A percentile compares a stretch with the other conserved stretches of the same genome.
Conservation (phyloP, 2,888 invertebrate species). For the Hartigia nigra region DNA sequence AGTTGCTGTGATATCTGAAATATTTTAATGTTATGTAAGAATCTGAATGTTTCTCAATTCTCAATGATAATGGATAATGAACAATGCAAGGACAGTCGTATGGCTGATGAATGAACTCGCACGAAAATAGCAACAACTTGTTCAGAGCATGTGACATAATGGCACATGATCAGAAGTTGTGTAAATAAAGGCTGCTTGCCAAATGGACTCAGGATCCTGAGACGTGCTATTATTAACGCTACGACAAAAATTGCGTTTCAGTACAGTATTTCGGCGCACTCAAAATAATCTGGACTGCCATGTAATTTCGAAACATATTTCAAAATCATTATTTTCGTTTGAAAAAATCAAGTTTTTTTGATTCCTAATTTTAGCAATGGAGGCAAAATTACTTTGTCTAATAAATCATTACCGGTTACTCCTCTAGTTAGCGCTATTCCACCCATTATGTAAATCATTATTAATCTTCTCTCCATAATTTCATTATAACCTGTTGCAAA, state of each 20-base stretch:
- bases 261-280: background rate
- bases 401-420: background rate
- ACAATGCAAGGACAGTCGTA: background rate
- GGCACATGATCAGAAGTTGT: constrained; percentile 26
- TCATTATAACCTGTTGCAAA: background rate
- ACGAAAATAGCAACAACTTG: background rate
- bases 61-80: background rate
- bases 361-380: background rate
- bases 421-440: background rate
- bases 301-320: background rate
- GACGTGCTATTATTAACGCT: constrained; percentile 15
- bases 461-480: background rate
- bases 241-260: constrained; percentile 23
- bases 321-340: constrained; percentile 13
- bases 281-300: background rate
- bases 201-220: constrained; percentile 24
- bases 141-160: constrained; percentile 32
- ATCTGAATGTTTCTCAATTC: background rate
- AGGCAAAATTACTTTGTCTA: background rate
- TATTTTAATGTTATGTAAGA: background rate
- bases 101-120: background rate
- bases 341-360: background rate
- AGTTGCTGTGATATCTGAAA: background rate
- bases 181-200: constrained; percentile 37
- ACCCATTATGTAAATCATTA: background rate